Conservation (phyloP, 2,797 vertebrate species). For the Capromys pilorides region DNA sequence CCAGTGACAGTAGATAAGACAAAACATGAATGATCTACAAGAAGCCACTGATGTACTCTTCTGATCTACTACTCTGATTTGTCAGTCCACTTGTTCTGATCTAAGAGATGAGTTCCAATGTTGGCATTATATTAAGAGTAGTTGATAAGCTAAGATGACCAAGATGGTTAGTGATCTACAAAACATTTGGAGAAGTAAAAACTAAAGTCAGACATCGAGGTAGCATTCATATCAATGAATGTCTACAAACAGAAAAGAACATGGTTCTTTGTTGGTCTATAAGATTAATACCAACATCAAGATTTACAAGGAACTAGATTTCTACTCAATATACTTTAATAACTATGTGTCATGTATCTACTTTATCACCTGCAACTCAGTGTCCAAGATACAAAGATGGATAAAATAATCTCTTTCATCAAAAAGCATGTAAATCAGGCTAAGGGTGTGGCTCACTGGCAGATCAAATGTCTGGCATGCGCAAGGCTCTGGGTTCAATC, state of each 20-base stretch:
- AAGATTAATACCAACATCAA: slow-evolving; percentile 52
- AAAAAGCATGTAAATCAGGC: slow-evolving; percentile 8
- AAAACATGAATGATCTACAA: not conserved
- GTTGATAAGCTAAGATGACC: slow-evolving; percentile 47
- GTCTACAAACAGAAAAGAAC: slow-evolving; percentile 29
- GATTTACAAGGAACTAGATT: slow-evolving; percentile 2
- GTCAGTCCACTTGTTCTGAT: slow-evolving; percentile 25
- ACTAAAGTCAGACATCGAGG: slow-evolving; percentile 6
- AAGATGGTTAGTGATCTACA: slow-evolving; percentile 26
- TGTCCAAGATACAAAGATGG: slow-evolving; percentile 6
- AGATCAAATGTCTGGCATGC: not conserved
- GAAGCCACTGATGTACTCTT: not conserved
- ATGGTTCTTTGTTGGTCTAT: not conserved
- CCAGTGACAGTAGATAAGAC: slow-evolving; percentile 39
- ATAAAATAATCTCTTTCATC: slow-evolving; percentile 47
- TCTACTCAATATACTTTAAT: slow-evolving; percentile 41
- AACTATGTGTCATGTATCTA: slow-evolving; percentile 26
- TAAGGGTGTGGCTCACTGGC: not conserved
- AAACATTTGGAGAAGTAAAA: slow-evolving; percentile 39
- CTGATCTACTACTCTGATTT: slow-evolving; percentile 22
- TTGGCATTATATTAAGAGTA: slow-evolving; percentile 26
- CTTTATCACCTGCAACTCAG: slow-evolving; percentile 8
- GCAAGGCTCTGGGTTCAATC: not conserved
- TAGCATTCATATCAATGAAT: slow-evolving; percentile 30
- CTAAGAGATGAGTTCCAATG: slow-evolving; percentile 18